These are phyloP conservation scores for Sminthopsis crassicaudata DNA, from an alignment of 2,113 vertebrate species.

Conservation along the genomic window DNA sequence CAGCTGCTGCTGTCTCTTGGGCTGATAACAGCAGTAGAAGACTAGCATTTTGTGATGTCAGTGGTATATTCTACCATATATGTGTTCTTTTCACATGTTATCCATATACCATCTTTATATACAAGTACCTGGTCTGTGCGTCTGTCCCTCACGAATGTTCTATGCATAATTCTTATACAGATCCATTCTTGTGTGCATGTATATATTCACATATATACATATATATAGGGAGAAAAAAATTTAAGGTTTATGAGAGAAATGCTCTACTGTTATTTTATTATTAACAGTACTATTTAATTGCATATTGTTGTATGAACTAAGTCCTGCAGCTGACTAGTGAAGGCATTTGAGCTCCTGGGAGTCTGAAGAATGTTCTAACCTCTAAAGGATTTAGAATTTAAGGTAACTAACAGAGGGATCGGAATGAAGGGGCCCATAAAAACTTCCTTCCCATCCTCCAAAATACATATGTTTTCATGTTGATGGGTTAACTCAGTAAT, in stretches of 20 bases:
- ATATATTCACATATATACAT: too few species aligned
- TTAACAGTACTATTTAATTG: background rate
- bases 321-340: background rate
- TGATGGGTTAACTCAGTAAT: background rate
- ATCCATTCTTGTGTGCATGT: background rate
- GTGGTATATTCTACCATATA: background rate
- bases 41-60: background rate
- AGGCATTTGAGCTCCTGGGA: background rate
- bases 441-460: background rate
- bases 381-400: background rate
- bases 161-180: background rate
- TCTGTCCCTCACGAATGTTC: background rate
- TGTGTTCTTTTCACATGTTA: background rate
- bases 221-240: background rate
- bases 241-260: background rate
- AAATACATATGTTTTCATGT: background rate
- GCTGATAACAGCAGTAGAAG: background rate
- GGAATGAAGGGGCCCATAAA: background rate
- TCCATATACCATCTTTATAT: background rate
- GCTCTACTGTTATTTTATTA: background rate
- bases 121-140: background rate
- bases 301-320: background rate
- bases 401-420: background rate
- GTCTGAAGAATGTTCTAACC: background rate
- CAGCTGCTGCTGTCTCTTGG: background rate